Conservation (phyloP, 2,888 invertebrate species). For the Vanessa cardui region DNA sequence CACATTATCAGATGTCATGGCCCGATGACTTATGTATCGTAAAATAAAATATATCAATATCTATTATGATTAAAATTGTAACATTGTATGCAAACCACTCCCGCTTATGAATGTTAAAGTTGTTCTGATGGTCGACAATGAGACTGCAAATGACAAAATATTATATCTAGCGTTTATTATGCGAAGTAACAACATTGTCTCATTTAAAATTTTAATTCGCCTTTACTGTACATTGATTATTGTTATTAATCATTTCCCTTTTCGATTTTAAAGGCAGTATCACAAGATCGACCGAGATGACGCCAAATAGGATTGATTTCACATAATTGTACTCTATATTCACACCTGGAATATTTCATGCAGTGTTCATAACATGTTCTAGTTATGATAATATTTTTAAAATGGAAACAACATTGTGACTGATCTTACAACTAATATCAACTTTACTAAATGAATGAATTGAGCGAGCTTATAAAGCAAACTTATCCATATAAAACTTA, state of each 20-base stretch:
- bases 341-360: slow-evolving; percentile 17
- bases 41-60: slow-evolving; percentile 67
- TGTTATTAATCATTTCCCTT: slow-evolving; percentile 39
- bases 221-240: slow-evolving; percentile 58
- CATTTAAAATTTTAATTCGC: slow-evolving; percentile 62
- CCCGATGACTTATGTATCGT: slow-evolving; percentile 76
- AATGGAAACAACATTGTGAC: slow-evolving; percentile 58
- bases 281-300: slow-evolving; percentile 28
- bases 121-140: slow-evolving; percentile 68
- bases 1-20: slow-evolving; percentile 66
- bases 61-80: slow-evolving; percentile 65
- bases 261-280: slow-evolving; percentile 31
- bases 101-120: slow-evolving; percentile 72
- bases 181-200: slow-evolving; percentile 60
- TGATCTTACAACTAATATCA: slow-evolving; percentile 67
- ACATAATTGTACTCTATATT: slow-evolving; percentile 10
- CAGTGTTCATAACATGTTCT: slow-evolving; percentile 20
- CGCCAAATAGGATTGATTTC: slow-evolving; percentile 19
- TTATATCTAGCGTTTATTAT: slow-evolving; percentile 57
- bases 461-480: slow-evolving; percentile 80
- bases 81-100: slow-evolving; percentile 72
- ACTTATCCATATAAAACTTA: slow-evolving; percentile 80
- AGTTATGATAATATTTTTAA: slow-evolving; percentile 32
- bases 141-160: slow-evolving; percentile 75
- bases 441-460: slow-evolving; percentile 76